A percentile compares a stretch with the other conserved stretches of the same genome.
These are phyloP conservation scores for Rutilus rutilus DNA, from an alignment of 2,113 vertebrate genomes.

Conservation along the genomic window DNA sequence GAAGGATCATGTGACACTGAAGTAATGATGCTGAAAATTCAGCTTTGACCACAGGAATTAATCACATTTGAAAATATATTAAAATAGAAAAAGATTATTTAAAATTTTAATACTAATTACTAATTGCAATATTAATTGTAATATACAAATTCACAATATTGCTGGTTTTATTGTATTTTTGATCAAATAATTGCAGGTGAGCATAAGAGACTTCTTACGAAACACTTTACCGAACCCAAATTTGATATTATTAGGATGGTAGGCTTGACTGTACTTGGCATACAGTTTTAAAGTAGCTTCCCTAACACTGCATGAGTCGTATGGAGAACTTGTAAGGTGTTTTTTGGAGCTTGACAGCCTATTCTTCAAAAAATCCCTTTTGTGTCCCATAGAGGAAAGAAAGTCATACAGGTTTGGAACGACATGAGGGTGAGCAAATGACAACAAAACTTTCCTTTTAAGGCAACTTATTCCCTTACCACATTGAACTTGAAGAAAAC, in stretches of 20 bases:
- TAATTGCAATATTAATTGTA: no score
- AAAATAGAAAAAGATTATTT: no score
- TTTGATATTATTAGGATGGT: neutral
- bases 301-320: neutral
- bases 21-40: no score
- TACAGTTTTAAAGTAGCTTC: constrained; percentile 1
- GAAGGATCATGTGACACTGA: no score
- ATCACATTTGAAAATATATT: no score
- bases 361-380: constrained; percentile 4
- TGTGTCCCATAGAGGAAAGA: neutral
- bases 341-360: constrained; percentile 20
- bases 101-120: no score
- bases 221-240: no score
- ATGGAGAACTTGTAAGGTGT: neutral
- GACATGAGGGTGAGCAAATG: neutral
- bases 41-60: no score
- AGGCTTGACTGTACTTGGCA: neutral
- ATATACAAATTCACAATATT: no score
- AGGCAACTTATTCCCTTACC: neutral
- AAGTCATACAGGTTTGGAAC: constrained; percentile 1
- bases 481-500: constrained; percentile 14
- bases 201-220: no score
- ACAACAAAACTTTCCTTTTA: neutral
- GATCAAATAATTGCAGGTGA: no score
- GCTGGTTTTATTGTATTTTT: no score